Base-by-base conservation (phyloP, 2,888 invertebrate species). In the Choreutis nemorana region DNA sequence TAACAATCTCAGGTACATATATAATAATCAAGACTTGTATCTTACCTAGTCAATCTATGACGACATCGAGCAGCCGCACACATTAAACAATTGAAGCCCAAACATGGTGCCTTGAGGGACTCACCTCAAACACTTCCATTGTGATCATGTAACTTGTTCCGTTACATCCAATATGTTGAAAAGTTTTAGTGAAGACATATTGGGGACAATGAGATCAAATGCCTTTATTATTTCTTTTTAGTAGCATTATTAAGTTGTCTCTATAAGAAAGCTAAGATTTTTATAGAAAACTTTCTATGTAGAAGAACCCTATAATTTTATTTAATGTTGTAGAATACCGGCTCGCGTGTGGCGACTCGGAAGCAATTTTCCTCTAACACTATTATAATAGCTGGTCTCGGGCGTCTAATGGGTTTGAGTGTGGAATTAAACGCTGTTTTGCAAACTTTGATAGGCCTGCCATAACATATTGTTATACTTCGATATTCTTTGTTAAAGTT, bases 21-120 rank as follows among this genome's bases (percentile, higher is more conserved):
- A n/a, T n/a, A n/a, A n/a, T n/a, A n/a, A n/a, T n/a, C n/a, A n/a
- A n/a, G n/a, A n/a, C n/a, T n/a, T n/a, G n/a, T n/a, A n/a, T n/a
- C n/a, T n/a, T n/a, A n/a, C n/a, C n/a, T n/a, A n/a, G n/a, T n/a
- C n/a, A n/a, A n/a, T n/a, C n/a, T n/a, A n/a, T n/a, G n/a, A n/a
- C n/a, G n/a, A n/a, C n/a, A 63, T 65, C 59, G 55, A 43, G 61
- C 55, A 67, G 67, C 61, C 65, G 64, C 52, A 50, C 46, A 56
- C 60, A 66, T 68, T 67, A 67, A 64, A 61, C 65, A 62, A 62
- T 64, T 57, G 58, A 55, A 54, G 50, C 46, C 52, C 40, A 36
- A 22, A 26, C 14, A 23, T 21, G 18, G 12, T 10, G 11, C 26
- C 26, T 8, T 6, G 5, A 13, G 8, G 26, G 23, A 23, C 4